These are phyloP conservation scores for Gymnorhina tibicen DNA, from an alignment of 2,113 vertebrate species.

Conservation along the genomic window DNA sequence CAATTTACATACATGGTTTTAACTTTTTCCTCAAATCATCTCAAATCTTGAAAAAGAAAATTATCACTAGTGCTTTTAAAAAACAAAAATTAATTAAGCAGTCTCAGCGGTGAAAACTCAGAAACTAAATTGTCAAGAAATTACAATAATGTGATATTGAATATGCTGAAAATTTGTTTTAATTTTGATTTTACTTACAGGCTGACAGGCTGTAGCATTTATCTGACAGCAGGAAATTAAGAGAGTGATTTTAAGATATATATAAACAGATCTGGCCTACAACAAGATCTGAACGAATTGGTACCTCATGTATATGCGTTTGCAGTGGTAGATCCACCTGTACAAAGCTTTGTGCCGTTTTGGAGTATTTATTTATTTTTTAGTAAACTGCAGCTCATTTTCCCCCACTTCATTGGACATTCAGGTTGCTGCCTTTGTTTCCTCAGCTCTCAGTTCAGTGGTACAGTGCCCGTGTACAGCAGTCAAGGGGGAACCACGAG, in stretches of 20 bases:
- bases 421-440: constrained; percentile 49
- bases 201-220: not conserved
- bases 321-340: constrained; percentile 69
- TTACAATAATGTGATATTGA: not conserved
- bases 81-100: not conserved
- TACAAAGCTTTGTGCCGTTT: constrained; percentile 65
- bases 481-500: constrained; percentile 1
- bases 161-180: not conserved
- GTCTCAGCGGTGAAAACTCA: not conserved
- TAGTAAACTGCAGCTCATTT: constrained; percentile 14
- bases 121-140: not conserved
- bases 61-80: not conserved
- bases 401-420: not conserved
- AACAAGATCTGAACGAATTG: not conserved
- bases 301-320: constrained; percentile 72
- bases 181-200: not conserved
- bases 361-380: constrained; percentile 7
- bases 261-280: constrained; percentile 58
- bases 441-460: constrained; percentile 9
- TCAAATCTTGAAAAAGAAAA: constrained; percentile 20
- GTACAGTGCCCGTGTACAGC: not conserved
- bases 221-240: constrained; percentile 21
- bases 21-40: not conserved
- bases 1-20: constrained; percentile 5
- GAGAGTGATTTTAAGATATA: constrained; percentile 26